Conservation (phyloP, 1,140 invertebrate species). For the Physella acuta region DNA sequence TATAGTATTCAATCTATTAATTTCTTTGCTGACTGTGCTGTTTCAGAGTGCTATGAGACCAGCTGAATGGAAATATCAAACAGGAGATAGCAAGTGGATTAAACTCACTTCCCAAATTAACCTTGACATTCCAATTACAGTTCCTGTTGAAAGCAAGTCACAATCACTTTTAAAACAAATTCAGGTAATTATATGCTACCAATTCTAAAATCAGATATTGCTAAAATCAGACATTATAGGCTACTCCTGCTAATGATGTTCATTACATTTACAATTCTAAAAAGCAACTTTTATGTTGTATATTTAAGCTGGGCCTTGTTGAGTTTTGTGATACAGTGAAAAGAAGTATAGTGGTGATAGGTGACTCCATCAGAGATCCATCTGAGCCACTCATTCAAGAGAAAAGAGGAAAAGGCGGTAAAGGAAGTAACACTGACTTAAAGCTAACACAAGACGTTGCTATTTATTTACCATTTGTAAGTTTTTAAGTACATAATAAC, state of each 20-base stretch:
- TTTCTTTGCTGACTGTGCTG: too few species aligned
- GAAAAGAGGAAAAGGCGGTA: conserved; percentile 9
- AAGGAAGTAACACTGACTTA: background rate
- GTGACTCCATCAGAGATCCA: background rate
- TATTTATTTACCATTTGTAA: conserved; percentile 22
- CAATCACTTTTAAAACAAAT: conserved; percentile 20
- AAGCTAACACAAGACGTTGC: conserved; percentile 1
- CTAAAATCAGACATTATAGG: too few species aligned
- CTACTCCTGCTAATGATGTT: too few species aligned
- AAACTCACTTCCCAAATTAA: conserved; percentile 71
- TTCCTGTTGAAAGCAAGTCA: conserved; percentile 49
- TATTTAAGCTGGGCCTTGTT: conserved; percentile 10
- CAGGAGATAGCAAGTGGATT: conserved; percentile 64
- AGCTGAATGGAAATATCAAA: conserved; percentile 55
- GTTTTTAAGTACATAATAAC: too few species aligned
- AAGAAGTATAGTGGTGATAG: conserved; percentile 6
- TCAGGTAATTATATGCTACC: conserved; percentile 16
- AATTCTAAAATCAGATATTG: too few species aligned
- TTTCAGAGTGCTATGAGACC: conserved; percentile 47
- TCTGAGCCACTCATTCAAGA: conserved; percentile 7
- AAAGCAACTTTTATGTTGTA: too few species aligned
- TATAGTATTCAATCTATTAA: too few species aligned
- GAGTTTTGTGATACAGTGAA: conserved; percentile 1
- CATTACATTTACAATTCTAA: too few species aligned
- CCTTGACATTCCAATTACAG: conserved; percentile 70